Evolutionary conservation across 2,888 invertebrate species (phyloP), one percentile per base, ranked within the genome.

Genomic region (Boloria selene): DNA sequence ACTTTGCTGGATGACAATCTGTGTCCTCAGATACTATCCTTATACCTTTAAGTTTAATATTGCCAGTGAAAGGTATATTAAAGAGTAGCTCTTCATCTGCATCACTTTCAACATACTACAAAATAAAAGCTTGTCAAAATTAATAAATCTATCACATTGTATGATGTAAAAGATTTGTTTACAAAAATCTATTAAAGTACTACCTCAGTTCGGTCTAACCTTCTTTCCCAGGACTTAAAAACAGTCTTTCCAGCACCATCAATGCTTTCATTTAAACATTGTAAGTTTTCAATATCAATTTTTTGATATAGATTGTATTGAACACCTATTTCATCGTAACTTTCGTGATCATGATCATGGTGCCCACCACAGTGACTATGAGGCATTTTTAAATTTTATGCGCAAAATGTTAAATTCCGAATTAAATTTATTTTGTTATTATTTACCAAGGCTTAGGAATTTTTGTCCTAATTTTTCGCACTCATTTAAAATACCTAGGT

Each of bases 21-120:
- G 96, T 95, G 81, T 98, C 96, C 71, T 97, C 97, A n/a, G 99
- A 99, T 74, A 96, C 94, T 61, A 99, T 91, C 75, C 97, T 96
- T 51, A 99, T 94, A 13, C 99, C 99, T 90, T 98, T 98, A 59
- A 99, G 89, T 86, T 99, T 99, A 1, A 99, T 94, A 91, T 97
- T 97, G 44, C 98, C 98, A 47, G 98, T 97, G 83, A 99, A 99
- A 31, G 99, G 99, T 79, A 99, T 97, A 84, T 98, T 99, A 82
- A 99, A 98, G 3, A 99, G 91, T 4, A 99, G 91, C 88, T 99
- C 99, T 86, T 97, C 97, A 90, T 99, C 99, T 1, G 95, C 96
- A 93, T 99, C 99, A 90, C 99, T 99, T 87, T 98, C 96, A 0
- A 99, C 99, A 93, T 93, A 97, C 98, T 98, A 85, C 31, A 75